Evolutionary conservation across 2,113 vertebrate genomes (phyloP).

Genomic region (Psephotus haematonotus): DNA sequence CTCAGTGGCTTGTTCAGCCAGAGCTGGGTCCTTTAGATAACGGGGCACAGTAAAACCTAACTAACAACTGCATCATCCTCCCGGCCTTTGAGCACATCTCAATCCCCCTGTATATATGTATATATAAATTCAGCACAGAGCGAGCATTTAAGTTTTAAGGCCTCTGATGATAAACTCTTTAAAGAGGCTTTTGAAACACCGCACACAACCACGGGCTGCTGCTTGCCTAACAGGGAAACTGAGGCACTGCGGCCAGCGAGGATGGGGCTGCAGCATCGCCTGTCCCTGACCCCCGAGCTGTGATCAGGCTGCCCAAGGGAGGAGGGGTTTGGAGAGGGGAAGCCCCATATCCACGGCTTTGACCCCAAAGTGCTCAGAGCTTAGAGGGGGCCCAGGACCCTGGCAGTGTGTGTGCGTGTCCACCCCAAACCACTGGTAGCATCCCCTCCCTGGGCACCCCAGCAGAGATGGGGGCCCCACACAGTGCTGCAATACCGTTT

Average conservation of each 20-base stretch:
- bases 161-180: not conserved
- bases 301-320: not conserved
- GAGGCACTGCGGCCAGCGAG: accelerated
- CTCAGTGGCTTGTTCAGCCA: not conserved
- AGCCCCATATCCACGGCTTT: not conserved
- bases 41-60: not conserved
- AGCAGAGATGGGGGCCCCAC: not conserved
- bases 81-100: not conserved
- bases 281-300: not conserved
- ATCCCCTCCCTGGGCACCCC: accelerated
- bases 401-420: not conserved
- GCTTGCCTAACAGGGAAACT: not conserved
- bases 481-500: not conserved
- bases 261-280: not conserved
- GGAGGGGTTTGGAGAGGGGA: not conserved
- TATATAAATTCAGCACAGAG: not conserved
- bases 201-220: accelerated
- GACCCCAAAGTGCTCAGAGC: not conserved
- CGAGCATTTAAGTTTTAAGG: not conserved
- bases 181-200: not conserved
- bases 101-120: not conserved
- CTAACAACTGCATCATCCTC: not conserved
- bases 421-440: not conserved
- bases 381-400: too few species aligned
- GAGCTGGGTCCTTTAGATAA: conserved; percentile 28